These are phyloP conservation scores for Oreochromis aureus DNA, from an alignment of 2,113 vertebrate genomes.

Conservation along the genomic window DNA sequence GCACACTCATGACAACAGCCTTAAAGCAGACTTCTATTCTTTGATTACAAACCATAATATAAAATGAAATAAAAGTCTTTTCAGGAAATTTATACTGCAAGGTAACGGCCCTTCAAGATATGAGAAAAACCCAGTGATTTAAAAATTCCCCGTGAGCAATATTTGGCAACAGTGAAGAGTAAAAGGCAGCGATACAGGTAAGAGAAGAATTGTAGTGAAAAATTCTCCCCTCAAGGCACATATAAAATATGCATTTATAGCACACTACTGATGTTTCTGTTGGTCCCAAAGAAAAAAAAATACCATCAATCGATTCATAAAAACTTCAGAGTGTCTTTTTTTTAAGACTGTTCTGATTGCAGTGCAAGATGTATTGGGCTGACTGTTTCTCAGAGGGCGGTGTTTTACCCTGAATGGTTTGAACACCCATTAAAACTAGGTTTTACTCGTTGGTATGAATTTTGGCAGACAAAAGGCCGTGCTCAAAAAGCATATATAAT, in stretches of 20 bases:
- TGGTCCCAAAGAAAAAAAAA: neutral
- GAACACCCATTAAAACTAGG: neutral
- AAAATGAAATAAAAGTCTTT: neutral
- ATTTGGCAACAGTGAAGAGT: neutral
- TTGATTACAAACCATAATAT: neutral
- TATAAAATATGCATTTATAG: neutral
- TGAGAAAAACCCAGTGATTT: neutral
- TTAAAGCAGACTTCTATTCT: neutral
- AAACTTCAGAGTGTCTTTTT: neutral
- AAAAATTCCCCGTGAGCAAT: neutral
- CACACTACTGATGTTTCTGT: neutral
- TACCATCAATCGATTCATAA: neutral
- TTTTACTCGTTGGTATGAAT: neutral
- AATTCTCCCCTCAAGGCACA: neutral
- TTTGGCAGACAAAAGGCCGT: neutral
- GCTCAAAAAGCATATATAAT: neutral
- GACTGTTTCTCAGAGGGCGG: neutral
- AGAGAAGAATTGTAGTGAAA: neutral
- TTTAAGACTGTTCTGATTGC: slow-evolving; percentile 10
- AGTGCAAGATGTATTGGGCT: slow-evolving; percentile 4
- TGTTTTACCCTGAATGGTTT: neutral
- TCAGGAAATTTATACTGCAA: neutral
- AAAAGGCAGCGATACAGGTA: neutral
- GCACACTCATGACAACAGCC: neutral
- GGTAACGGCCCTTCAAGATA: fast-evolving